Base-by-base conservation (phyloP, 2,797 vertebrate species). In the Falco berigora region DNA sequence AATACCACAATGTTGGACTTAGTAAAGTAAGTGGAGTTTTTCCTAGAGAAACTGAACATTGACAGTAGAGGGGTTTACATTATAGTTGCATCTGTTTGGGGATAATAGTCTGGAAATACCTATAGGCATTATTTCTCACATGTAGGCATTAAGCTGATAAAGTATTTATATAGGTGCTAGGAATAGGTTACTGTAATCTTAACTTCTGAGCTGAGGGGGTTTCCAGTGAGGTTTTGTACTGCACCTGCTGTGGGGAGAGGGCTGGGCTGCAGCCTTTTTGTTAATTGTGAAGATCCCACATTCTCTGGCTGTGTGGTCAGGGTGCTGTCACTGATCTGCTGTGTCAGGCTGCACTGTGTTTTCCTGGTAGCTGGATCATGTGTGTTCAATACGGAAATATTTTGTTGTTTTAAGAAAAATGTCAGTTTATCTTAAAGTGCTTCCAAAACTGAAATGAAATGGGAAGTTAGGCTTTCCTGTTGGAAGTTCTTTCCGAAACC, bases 1-100 rank as follows among this genome's bases (percentile, higher is more conserved):
- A 99, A 97, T 99, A 99, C 96, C 99, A 99, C 97, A 99, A 99
- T 80, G 99, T 99, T 81, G 99, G 99, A 87, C 98, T 99, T 79
- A 99, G 99, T 98, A 99, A 99, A 98, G 99, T 99, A 98, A 67
- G 97, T 94, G 85, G 32, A 77, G 7, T 58, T 86, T 90, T 91
- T 72, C 12, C n/a, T 77, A 36, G 56, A 50, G 38, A 76, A 77
- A 40, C 49, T 34, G 42, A 88, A 53, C 15, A 8, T 1, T 83
- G n/a, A 19, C 21, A 46, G 0, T 40, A 79, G 66, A 69, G 32
- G n/a, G 42, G 74, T 47, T 94, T 50, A 25, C 21, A 6, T 92
- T 64, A 64, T 34, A 52, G 9, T 47, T 76, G 21, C 5, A 21
- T 42, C 28, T 68, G 4, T 64, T 74, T 44, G 10, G 19, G 59